phyloP scores from a whole-genome alignment of 2,113 vertebrate genomes.

The Pipa parva region DNA sequence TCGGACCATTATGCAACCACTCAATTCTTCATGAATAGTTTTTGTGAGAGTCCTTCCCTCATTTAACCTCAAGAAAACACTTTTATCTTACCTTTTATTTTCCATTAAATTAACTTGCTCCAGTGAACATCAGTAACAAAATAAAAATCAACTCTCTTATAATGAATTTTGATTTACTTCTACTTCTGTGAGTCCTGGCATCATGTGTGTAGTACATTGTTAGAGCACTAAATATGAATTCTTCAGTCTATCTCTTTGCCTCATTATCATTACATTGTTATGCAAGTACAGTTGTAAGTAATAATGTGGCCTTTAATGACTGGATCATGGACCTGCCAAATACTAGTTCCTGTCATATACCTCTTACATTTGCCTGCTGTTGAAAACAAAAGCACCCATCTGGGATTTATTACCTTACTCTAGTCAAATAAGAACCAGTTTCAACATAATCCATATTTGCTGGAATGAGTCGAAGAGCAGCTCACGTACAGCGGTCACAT shows the following conservation, averaged over 20 bases:
- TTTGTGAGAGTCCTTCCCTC: too few species aligned
- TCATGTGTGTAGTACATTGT: not conserved
- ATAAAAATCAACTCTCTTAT: too few species aligned
- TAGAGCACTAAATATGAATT: not conserved
- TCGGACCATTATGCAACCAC: too few species aligned
- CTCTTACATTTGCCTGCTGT: constrained; percentile 79
- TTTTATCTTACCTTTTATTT: too few species aligned
- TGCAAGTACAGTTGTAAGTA: constrained; percentile 96
- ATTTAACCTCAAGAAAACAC: too few species aligned
- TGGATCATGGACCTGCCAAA: constrained; percentile 99
- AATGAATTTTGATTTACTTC: too few species aligned
- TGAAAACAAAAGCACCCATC: constrained; percentile 84
- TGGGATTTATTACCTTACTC: constrained; percentile 99
- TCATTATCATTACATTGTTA: constrained; percentile 74
- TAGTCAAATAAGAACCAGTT: constrained; percentile 92
- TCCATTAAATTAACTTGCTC: too few species aligned
- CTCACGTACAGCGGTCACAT: constrained; percentile 80
- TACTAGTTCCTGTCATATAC: constrained; percentile 86
- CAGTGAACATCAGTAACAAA: too few species aligned
- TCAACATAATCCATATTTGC: constrained; percentile 99
- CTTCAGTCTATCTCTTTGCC: constrained; percentile 48
- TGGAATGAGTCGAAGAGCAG: constrained; percentile 95
- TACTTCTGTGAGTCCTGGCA: not conserved
- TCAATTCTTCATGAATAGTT: too few species aligned
- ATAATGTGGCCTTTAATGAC: constrained; percentile 99